A percentile compares a stretch with the other conserved stretches of the same genome.
Evolutionary conservation across 2,888 invertebrate species (phyloP).

Genomic region (Hesperia comma): DNA sequence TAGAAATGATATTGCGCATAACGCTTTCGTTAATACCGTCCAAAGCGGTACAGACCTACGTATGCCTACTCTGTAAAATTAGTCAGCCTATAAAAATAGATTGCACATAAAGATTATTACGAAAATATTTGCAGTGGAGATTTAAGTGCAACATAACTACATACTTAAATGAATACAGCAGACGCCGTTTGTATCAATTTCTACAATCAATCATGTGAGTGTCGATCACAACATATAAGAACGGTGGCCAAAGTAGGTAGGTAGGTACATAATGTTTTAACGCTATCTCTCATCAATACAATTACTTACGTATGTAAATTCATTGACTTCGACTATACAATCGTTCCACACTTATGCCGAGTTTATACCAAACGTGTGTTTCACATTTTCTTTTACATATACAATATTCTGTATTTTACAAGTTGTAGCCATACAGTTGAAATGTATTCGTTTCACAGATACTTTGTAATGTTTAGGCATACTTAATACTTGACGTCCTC

Average conservation of each 20-base stretch:
- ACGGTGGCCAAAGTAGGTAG: not conserved
- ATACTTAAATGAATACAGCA: conserved; percentile 26
- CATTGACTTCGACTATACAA: not conserved
- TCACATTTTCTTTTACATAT: not conserved
- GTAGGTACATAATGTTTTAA: not conserved
- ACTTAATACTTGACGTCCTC: not conserved
- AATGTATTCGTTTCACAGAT: too few species aligned
- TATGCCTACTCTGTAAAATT: conserved; percentile 56
- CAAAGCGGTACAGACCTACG: conserved; percentile 46
- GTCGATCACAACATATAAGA: not conserved
- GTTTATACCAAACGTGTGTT: not conserved
- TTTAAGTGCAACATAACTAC: conserved; percentile 47
- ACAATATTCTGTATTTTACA: not conserved
- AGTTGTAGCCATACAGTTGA: not conserved
- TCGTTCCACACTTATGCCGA: not conserved
- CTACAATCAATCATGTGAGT: not conserved
- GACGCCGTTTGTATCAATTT: conserved; percentile 23
- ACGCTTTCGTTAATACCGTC: conserved; percentile 53
- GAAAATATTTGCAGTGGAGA: conserved; percentile 70
- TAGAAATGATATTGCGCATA: conserved; percentile 73
- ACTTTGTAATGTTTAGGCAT: too few species aligned
- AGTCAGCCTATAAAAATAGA: conserved; percentile 79
- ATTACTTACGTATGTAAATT: not conserved
- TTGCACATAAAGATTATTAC: conserved; percentile 72
- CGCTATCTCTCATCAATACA: not conserved